Evolutionary conservation across 2,797 vertebrate species (phyloP).

Genomic region (Poliocrania exsul): DNA sequence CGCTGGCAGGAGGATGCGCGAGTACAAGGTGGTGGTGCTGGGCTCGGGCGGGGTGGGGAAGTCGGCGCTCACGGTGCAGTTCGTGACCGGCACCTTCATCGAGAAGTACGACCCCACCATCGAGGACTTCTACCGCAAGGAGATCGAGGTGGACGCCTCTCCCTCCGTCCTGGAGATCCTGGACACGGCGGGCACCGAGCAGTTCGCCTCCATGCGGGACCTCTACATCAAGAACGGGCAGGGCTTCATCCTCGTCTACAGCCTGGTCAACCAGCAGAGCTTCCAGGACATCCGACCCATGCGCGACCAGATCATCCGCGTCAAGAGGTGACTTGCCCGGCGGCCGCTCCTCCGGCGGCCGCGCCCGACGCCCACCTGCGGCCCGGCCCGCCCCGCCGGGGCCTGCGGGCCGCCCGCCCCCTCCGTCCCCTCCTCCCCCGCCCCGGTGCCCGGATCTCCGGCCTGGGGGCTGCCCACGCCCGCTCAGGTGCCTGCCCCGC

Average conservation of each 20-base stretch:
- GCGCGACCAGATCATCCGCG: conserved; percentile 97
- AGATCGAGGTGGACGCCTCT: conserved; percentile 98
- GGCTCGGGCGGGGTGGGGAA: conserved; percentile 97
- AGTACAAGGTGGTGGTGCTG: conserved; percentile 91
- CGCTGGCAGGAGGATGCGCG: conserved; percentile 67
- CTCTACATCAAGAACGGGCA: conserved; percentile 98
- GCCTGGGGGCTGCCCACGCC: conserved; percentile 8
- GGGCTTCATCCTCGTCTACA: conserved; percentile 97
- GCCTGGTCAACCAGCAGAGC: conserved; percentile 95
- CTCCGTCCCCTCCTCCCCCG: background rate
- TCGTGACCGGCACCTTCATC: conserved; percentile 97
- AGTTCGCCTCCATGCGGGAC: conserved; percentile 98
- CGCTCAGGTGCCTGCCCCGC: background rate
- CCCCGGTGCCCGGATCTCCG: background rate
- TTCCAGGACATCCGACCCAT: conserved; percentile 99
- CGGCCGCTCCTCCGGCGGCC: background rate
- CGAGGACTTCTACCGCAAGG: conserved; percentile 98
- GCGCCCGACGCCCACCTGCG: conserved; percentile 37
- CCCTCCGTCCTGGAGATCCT: conserved; percentile 96
- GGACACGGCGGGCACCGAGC: conserved; percentile 97
- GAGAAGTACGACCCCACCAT: conserved; percentile 99
- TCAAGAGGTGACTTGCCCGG: conserved; percentile 84
- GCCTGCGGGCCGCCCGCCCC: background rate
- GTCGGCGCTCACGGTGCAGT: conserved; percentile 97
- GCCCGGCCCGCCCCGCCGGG: background rate